A percentile compares a stretch with the other conserved stretches of the same genome.
Conservation (phyloP, 2,888 invertebrate species). For the Temnothorax rugatulus region DNA sequence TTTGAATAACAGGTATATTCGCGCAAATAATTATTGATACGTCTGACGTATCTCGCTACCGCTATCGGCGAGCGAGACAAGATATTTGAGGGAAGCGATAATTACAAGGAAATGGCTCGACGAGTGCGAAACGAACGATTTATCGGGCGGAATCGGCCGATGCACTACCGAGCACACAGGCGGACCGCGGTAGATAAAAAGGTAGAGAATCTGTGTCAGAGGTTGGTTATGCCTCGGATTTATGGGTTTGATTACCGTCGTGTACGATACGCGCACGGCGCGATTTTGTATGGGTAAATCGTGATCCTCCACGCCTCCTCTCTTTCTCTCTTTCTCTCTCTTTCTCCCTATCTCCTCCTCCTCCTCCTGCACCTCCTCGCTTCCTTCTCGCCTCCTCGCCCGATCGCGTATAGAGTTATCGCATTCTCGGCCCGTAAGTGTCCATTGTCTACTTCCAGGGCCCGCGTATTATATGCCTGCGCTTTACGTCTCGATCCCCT, state of each 20-base stretch:
- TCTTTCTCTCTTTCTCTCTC: constrained; percentile 64
- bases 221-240: constrained; percentile 81
- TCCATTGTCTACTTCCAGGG: constrained; percentile 78
- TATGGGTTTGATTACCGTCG: constrained; percentile 82
- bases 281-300: constrained; percentile 82
- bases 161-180: constrained; percentile 58
- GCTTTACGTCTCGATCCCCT: constrained; percentile 61
- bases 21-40: constrained; percentile 19
- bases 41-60: constrained; percentile 42
- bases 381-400: constrained; percentile 34
- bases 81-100: constrained; percentile 56
- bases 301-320: constrained; percentile 83
- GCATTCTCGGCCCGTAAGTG: constrained; percentile 78
- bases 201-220: constrained; percentile 78
- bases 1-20: background rate
- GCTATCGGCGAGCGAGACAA: constrained; percentile 38
- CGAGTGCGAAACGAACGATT: constrained; percentile 69
- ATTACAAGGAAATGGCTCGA: constrained; percentile 72
- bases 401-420: constrained; percentile 80
- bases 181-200: constrained; percentile 65
- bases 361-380: constrained; percentile 44
- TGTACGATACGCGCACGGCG: constrained; percentile 72
- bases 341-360: constrained; percentile 59
- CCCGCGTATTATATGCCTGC: constrained; percentile 70
- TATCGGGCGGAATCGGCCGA: constrained; percentile 64